Percentiles rank a stretch among this genome's conserved stretches.
Evolutionary conservation across 2,888 invertebrate genomes (phyloP).

Genomic region (Orthonevra nobilis): DNA sequence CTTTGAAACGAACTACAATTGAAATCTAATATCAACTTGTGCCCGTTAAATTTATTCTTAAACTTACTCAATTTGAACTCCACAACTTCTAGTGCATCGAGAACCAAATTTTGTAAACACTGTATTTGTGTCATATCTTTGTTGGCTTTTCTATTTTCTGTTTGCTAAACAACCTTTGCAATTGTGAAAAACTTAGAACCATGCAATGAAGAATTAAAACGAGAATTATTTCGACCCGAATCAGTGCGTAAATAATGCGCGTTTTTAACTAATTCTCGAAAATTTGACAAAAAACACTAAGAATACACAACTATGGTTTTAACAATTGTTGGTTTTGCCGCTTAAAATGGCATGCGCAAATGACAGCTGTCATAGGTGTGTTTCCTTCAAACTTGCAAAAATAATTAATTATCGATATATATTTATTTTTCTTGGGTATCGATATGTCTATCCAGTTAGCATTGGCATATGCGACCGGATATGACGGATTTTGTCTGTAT

Average conservation of each 20-base stretch:
- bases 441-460: too few relatives aligned
- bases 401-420: too few relatives aligned
- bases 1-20: constrained; percentile 51
- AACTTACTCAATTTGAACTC: constrained; percentile 79
- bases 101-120: constrained; percentile 76
- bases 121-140: constrained; percentile 76
- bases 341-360: constrained; percentile 47
- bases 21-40: not conserved
- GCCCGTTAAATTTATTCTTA: not conserved
- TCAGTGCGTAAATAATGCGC: too few relatives aligned
- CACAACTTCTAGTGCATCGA: constrained; percentile 77
- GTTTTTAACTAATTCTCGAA: not conserved
- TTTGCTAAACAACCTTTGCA: too few relatives aligned
- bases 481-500: too few relatives aligned
- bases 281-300: not conserved
- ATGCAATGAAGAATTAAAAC: not conserved
- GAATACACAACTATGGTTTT: constrained; percentile 1
- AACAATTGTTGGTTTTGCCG: constrained; percentile 37
- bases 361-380: constrained; percentile 10
- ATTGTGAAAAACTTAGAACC: too few relatives aligned
- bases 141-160: too few relatives aligned
- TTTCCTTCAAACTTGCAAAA: too few relatives aligned
- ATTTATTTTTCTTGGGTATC: too few relatives aligned
- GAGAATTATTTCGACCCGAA: too few relatives aligned
- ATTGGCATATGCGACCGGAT: too few relatives aligned